These are phyloP conservation scores for Cataglyphis livida DNA, from an alignment of 2,888 invertebrate species.

Conservation along the genomic window DNA sequence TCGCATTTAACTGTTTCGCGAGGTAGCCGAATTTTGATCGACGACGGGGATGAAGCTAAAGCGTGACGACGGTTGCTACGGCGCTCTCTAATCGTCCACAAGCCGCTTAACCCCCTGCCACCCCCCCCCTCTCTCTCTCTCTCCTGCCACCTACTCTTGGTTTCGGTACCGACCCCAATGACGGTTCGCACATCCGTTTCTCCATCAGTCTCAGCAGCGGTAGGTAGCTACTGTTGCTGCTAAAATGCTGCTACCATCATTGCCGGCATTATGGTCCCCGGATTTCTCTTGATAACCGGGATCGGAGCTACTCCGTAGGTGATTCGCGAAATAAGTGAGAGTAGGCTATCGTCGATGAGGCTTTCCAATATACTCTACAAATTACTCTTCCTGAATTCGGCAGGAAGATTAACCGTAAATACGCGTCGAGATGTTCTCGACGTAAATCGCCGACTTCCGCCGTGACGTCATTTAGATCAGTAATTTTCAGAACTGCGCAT, in stretches of 20 bases:
- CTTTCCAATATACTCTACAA: slow-evolving; percentile 42
- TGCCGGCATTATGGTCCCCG: slow-evolving; percentile 18
- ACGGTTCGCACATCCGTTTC: slow-evolving; percentile 62
- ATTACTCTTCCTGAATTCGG: slow-evolving; percentile 39
- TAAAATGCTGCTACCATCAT: slow-evolving; percentile 13
- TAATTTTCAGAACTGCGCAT: neutral
- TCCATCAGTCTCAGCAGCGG: slow-evolving; percentile 57
- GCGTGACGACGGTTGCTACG: slow-evolving; percentile 69
- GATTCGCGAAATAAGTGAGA: slow-evolving; percentile 54
- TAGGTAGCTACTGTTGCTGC: neutral
- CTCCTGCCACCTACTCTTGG: slow-evolving; percentile 31
- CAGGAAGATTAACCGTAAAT: slow-evolving; percentile 30
- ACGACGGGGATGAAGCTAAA: slow-evolving; percentile 72
- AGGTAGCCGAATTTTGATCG: slow-evolving; percentile 73
- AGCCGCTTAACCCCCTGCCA: slow-evolving; percentile 78
- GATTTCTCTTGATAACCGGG: slow-evolving; percentile 33
- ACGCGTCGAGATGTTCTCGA: neutral
- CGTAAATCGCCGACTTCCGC: neutral
- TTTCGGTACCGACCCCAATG: slow-evolving; percentile 35
- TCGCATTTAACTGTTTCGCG: slow-evolving; percentile 69
- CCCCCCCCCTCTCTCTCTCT: slow-evolving; percentile 24
- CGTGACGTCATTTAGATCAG: neutral
- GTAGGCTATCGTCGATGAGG: neutral
- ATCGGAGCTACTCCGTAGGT: slow-evolving; percentile 31
- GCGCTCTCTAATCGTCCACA: slow-evolving; percentile 80